Base-by-base conservation (phyloP, 1,140 invertebrate species). In the Galendromus occidentalis region DNA sequence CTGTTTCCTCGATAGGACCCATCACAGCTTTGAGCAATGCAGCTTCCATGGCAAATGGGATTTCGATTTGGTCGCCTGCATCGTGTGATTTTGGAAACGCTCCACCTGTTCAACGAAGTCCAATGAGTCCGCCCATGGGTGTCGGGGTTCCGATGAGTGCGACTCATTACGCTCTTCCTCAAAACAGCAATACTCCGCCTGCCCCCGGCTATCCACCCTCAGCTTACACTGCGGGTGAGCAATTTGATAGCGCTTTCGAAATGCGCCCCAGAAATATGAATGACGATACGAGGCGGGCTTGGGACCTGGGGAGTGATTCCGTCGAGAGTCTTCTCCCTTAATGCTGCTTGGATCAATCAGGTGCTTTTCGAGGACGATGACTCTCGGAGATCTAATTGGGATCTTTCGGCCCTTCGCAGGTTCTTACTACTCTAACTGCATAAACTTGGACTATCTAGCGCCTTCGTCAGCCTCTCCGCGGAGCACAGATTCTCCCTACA, bases 141-240 rank as follows among this genome's bases (percentile, higher is more conserved):
- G 51, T 25, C 22, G 51, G 25, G 14, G 51, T 59, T 22, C 33
- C 51, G 17, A 59, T 59, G 51, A 22, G 17, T 17, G 33, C 51
- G 51, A 59, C 51, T 59, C 51, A 59, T 22, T 59, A 59, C 22
- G 14, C 51, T 17, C 9, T 59, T 14, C 51, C 51, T 25, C 51
- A 59, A 9, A 59, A 59, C 51, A 59, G 51, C 51, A 59, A 59
- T 59, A 59, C 51, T 18, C 51, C 51, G 6, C 51, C 51, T 17
- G 51, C 51, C 1, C 51, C 51, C 14, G 51, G 51, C 33, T 59
- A 59, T 9, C 51, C 51, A 1, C 51, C 51, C 6, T 59, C 51
- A 17, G 51, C 51, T 25, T 59, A 59, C 22, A 59, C 51, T 17
- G 25, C 51, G 25, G 51, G 51, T 59, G 33, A n/a, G 51, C 14